A percentile compares a stretch with the other conserved stretches of the same genome.
phyloP scores from a whole-genome alignment of 2,888 invertebrate genomes.

The Drosophila fungiperda region DNA sequence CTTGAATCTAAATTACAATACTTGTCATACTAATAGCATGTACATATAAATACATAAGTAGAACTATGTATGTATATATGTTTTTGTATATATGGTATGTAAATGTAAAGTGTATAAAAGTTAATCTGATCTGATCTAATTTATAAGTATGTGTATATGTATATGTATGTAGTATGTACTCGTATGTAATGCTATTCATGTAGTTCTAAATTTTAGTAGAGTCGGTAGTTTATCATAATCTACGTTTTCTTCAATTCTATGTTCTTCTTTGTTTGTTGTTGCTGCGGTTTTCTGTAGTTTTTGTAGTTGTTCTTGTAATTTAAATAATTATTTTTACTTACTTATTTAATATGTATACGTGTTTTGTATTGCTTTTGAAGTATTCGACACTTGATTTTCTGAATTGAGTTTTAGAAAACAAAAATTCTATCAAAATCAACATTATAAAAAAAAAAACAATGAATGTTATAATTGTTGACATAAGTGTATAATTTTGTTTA shows the following conservation, averaged over 20 bases:
- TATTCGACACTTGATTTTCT: slow-evolving; percentile 48
- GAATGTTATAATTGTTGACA: neutral
- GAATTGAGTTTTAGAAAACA: slow-evolving; percentile 6
- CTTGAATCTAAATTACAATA: slow-evolving; percentile 61
- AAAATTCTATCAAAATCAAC: neutral
- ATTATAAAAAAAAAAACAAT: slow-evolving; percentile 1
- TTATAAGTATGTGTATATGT: slow-evolving; percentile 41
- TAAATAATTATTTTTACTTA: slow-evolving; percentile 13
- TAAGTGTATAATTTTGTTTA: slow-evolving; percentile 20
- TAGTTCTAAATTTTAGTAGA: slow-evolving; percentile 50
- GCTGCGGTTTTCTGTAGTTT: neutral
- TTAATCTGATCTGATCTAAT: slow-evolving; percentile 72
- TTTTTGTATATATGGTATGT: slow-evolving; percentile 63
- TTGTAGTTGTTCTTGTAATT: slow-evolving; percentile 21
- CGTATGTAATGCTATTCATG: slow-evolving; percentile 48
- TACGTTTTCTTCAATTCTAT: slow-evolving; percentile 28
- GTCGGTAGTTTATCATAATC: slow-evolving; percentile 41
- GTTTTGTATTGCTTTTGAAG: slow-evolving; percentile 69
- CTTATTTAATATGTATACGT: slow-evolving; percentile 48
- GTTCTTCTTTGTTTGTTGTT: slow-evolving; percentile 1
- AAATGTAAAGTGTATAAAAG: slow-evolving; percentile 79
- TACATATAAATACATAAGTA: slow-evolving; percentile 19
- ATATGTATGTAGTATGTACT: slow-evolving; percentile 46
- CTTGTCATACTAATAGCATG: slow-evolving; percentile 28
- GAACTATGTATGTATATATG: slow-evolving; percentile 25